Conservation (phyloP, 2,888 invertebrate species). For the Ochropleura leucogaster region DNA sequence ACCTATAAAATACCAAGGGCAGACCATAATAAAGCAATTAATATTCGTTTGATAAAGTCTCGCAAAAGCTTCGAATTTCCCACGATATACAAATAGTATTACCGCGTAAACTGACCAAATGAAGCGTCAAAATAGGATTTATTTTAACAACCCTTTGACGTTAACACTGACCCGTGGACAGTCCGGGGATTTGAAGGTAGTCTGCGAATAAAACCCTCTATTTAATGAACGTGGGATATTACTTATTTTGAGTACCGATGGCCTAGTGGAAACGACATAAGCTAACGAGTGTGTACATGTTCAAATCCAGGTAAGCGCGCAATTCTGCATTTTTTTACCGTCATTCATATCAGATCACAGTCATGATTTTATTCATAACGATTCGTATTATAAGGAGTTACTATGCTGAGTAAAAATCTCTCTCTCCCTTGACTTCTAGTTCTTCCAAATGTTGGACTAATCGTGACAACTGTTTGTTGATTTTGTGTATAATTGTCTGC, state of each 20-base stretch:
- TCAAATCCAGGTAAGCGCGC: neutral
- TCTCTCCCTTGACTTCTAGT: neutral
- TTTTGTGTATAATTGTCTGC: neutral
- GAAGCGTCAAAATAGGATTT: constrained; percentile 65
- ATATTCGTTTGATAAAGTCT: neutral
- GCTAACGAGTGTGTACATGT: neutral
- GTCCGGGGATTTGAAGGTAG: constrained; percentile 27
- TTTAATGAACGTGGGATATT: constrained; percentile 60
- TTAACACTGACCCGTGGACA: constrained; percentile 59
- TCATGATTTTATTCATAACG: neutral
- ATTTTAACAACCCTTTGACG: constrained; percentile 60
- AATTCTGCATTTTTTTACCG: neutral
- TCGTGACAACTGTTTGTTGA: neutral
- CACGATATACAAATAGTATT: constrained; percentile 50
- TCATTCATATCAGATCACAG: neutral
- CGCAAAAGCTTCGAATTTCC: constrained; percentile 27
- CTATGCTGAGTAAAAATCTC: neutral
- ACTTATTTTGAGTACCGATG: neutral
- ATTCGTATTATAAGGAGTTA: no score
- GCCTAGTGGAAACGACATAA: neutral
- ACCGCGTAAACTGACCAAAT: constrained; percentile 59
- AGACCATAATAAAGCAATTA: neutral
- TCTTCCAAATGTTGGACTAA: neutral
- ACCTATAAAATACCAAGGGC: neutral
- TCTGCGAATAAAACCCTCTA: neutral